Evolutionary conservation across 2,888 invertebrate species (phyloP), one percentile per base, ranked within the genome.

Genomic region (Andrena camellia): DNA sequence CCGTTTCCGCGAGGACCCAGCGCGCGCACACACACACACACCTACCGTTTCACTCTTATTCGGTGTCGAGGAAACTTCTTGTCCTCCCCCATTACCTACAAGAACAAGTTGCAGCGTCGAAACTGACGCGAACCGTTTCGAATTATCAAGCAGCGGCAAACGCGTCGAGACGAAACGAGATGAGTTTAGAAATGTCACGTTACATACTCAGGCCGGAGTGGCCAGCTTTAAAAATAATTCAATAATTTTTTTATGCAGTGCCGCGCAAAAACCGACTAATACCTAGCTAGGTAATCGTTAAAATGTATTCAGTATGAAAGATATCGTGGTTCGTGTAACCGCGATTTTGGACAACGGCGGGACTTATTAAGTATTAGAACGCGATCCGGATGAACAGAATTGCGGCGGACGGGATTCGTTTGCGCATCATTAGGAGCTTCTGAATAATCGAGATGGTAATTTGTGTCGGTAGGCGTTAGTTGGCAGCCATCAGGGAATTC

Each of bases 371-470:
- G 29, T 57, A 57, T 66, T 57, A 42, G 66, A 73, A 66, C 35
- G 29, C 54, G 35, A 29, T 17, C 64, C 35, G 64, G 20, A 13
- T 13, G 50, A 35, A 13, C 29, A 20, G 23, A 42, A 70, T 70
- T 31, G 70, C 31, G 70, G 29, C 48, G 60, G 42, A 13, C 29
- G 8, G 29, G 35, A 64, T 63, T 33, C 23, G 52, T 64, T 72
- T 8, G 17, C 26, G 35, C 48, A 31, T n/a, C 29, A 60, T 70
- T 48, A 13, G n/a, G 26, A 52, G 29, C 8, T n/a, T 1, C 13
- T 57, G 66, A 66, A 73, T 57, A 73, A 73, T 73, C 35, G 35
- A 66, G 35, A 73, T 54, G 26, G 35, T 20, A 33, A 42, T 33
- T 66, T n/a, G 59, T 29, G n/a, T 13, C 69, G 23, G 26, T 26